Evolutionary conservation across 2,888 invertebrate genomes (phyloP).

Genomic region (Tinea semifulvella): DNA sequence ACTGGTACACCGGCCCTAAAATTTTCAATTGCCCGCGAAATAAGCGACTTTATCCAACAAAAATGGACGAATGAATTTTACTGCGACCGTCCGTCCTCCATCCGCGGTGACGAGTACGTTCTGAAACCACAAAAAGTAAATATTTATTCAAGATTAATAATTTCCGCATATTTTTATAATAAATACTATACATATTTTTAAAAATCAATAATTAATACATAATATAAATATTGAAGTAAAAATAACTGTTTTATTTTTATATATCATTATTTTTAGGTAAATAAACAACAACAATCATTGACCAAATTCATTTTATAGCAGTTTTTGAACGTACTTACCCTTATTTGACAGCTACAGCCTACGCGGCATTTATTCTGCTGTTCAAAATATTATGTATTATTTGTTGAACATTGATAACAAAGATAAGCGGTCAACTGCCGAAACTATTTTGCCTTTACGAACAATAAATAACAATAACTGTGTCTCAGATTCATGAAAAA

Average conservation of each 20-base stretch:
- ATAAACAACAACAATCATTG: too few species aligned
- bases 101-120: constrained; percentile 19
- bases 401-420: constrained; percentile 4
- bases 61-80: constrained; percentile 36
- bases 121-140: neutral
- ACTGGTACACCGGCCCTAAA: constrained; percentile 25
- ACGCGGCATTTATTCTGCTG: constrained; percentile 1
- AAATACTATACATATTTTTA: too few species aligned
- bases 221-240: too few species aligned
- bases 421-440: too few species aligned
- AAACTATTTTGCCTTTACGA: too few species aligned
- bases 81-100: constrained; percentile 1
- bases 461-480: too few species aligned
- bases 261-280: too few species aligned
- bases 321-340: neutral
- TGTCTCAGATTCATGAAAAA: too few species aligned
- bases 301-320: too few species aligned
- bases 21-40: constrained; percentile 25
- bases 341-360: too few species aligned
- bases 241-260: too few species aligned
- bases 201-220: too few species aligned
- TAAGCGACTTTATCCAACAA: constrained; percentile 27
- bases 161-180: neutral
- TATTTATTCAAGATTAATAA: neutral
- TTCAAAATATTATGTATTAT: neutral